phyloP scores from a whole-genome alignment of 1,140 invertebrate species.

The Penaeus chinensis region DNA sequence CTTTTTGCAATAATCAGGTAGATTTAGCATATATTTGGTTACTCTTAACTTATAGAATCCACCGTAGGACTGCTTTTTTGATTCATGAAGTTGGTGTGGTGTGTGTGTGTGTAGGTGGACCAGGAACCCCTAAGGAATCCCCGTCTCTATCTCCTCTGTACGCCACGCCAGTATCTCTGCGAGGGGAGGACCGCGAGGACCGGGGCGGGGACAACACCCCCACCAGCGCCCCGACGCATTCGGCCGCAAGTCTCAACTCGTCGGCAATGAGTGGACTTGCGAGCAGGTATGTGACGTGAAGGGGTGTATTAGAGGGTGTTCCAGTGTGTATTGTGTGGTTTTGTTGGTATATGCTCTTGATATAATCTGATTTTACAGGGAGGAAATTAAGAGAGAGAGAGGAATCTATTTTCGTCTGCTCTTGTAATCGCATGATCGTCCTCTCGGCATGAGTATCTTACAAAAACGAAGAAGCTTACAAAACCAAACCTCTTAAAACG shows the following conservation, averaged over 20 bases:
- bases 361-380: no score
- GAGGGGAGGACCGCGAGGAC: conserved; percentile 20
- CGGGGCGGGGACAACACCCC: conserved; percentile 28
- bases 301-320: not conserved
- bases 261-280: conserved; percentile 46
- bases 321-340: no score
- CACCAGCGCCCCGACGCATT: conserved; percentile 18
- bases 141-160: conserved; percentile 52
- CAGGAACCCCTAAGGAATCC: conserved; percentile 53
- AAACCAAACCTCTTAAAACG: not conserved
- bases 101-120: conserved; percentile 34
- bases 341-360: no score
- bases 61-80: no score
- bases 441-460: not conserved
- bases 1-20: no score
- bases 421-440: no score
- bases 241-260: conserved; percentile 16
- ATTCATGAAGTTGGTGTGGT: no score
- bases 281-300: conserved; percentile 29
- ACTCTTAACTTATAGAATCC: no score
- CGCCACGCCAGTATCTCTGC: conserved; percentile 36
- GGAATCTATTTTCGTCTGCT: no score
- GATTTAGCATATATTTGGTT: no score
- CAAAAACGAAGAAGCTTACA: not conserved
- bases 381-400: no score